These are phyloP conservation scores for Xestoiulus laeticollis DNA, from an alignment of 2,888 invertebrate species.

Conservation along the genomic window DNA sequence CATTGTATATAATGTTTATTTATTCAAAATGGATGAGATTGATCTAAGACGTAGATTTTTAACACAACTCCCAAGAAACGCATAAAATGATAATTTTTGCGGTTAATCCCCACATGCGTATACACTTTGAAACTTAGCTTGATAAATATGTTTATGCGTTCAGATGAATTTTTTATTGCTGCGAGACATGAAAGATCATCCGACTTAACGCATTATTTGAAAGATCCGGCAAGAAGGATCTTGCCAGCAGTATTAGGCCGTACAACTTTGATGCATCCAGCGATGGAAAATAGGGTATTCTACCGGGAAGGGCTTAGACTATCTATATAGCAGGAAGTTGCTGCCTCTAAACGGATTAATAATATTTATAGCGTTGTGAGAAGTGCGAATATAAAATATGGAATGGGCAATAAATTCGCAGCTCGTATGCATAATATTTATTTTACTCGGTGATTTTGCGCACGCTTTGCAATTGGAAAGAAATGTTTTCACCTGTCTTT, in stretches of 20 bases:
- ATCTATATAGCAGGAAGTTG: not conserved
- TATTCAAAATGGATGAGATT: not conserved
- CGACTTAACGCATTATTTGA: not conserved
- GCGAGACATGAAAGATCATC: not conserved
- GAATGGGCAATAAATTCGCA: not conserved
- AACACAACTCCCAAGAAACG: not conserved
- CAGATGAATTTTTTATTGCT: not conserved
- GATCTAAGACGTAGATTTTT: not conserved
- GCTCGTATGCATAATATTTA: not conserved
- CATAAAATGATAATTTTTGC: not conserved
- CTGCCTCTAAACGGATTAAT: slow-evolving; percentile 9
- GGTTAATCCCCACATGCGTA: not conserved
- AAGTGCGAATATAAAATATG: not conserved
- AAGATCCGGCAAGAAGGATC: not conserved
- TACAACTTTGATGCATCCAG: slow-evolving; percentile 1
- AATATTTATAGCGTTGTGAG: not conserved
- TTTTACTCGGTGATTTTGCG: not conserved
- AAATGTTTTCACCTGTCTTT: not conserved
- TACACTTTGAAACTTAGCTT: not conserved
- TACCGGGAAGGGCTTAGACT: not conserved
- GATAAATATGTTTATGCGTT: slow-evolving; percentile 19
- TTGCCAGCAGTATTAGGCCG: not conserved
- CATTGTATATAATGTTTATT: not conserved
- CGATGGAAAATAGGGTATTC: not conserved
- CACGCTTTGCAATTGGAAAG: not conserved